Base-by-base conservation (phyloP, 2,113 vertebrate species). In the Tychaedon coryphoeus region DNA sequence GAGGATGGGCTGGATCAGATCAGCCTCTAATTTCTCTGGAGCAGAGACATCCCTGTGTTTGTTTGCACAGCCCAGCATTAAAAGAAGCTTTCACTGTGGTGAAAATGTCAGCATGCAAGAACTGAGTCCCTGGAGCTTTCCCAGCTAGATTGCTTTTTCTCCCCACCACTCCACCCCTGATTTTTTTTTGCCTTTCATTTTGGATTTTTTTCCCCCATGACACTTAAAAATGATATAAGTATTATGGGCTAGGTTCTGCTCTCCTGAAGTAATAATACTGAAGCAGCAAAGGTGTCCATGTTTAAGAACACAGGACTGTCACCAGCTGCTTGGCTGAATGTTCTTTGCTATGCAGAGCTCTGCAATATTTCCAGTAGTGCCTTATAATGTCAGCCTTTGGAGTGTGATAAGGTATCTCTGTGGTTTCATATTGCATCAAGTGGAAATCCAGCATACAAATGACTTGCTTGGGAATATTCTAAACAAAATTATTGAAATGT, bases 361-460 rank as follows among this genome's bases (percentile, higher is more conserved):
- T 86, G 86, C 81, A 95, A 61, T 94, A 86, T 85, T 96, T 96
- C 94, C 95, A 94, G 78, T 15, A 74, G 71, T 85, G 81, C 78
- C 79, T 93, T 86, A 78, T 74, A 96, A 90, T 58, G 94, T 79
- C 94, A 93, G 90, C 86, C 92, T 96, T 92, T 75, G 75, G 78
- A 76, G 75, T 28, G 58, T 74, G 96, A 97, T 94, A 95, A 96
- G 93, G 94, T 93, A 96, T 95, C 95, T 95, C 67, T 13, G 47
- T 14, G 36, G 84, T 79, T 96, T 94, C 96, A 94, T 73, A 96
- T 84, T 96, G 94, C 90, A 95, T 90, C 75, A 82, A 83, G 86
- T 45, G 78, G 86, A 93, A 97, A 97, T 91, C 73, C 96, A 93
- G 95, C 81, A 94, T 96, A 96, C 75, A 95, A 96, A 96, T 90